These are phyloP conservation scores for Coptodon bakossiorum DNA, from an alignment of 2,113 vertebrate genomes.

Conservation along the genomic window DNA sequence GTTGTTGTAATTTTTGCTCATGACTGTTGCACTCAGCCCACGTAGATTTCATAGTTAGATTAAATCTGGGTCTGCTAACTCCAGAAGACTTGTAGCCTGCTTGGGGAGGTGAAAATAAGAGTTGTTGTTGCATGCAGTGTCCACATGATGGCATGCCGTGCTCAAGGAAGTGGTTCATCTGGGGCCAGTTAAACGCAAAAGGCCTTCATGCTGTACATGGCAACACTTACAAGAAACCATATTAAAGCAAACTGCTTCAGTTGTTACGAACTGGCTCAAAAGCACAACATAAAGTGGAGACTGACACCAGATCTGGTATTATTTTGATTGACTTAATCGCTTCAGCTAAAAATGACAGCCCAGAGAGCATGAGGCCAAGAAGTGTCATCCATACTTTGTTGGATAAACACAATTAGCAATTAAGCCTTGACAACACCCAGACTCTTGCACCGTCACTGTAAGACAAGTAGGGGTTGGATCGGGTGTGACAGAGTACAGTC, in stretches of 20 bases:
- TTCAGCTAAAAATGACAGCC: not conserved
- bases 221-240: not conserved
- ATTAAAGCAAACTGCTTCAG: not conserved
- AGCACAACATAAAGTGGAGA: not conserved
- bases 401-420: not conserved
- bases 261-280: not conserved
- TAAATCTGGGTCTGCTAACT: not conserved
- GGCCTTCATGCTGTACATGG: not conserved
- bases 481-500: not conserved
- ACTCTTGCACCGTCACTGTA: not conserved
- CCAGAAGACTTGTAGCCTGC: not conserved
- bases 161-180: not conserved
- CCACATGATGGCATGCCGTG: conserved; percentile 34
- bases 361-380: not conserved
- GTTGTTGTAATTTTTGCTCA: not conserved
- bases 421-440: not conserved
- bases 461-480: not conserved
- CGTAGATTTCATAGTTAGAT: not conserved
- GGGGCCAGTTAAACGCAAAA: not conserved
- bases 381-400: not conserved
- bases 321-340: not conserved
- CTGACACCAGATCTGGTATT: not conserved
- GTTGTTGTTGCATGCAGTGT: not conserved
- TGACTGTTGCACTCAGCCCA: not conserved
- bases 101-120: not conserved